Evolutionary conservation across 2,797 vertebrate genomes (phyloP).

Genomic region (Scolopax bukidnonensis): DNA sequence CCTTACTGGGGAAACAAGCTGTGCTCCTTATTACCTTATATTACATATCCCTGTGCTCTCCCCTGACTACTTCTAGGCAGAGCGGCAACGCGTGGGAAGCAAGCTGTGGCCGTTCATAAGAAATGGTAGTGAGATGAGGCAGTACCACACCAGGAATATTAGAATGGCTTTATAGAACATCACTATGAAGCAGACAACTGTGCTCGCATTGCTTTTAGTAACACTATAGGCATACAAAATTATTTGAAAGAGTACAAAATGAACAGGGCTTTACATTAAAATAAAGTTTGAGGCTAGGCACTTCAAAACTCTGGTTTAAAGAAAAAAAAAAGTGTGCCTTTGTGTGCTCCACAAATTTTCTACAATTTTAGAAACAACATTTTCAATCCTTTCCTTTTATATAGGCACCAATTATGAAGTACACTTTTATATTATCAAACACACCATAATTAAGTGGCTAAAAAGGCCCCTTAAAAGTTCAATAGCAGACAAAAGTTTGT

Average conservation of each 20-base stretch:
- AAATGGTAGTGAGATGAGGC: constrained; percentile 64
- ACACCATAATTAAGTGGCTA: constrained; percentile 52
- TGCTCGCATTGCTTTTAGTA: constrained; percentile 11
- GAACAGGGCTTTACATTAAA: constrained; percentile 85
- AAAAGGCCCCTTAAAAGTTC: constrained; percentile 62
- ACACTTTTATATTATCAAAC: constrained; percentile 80
- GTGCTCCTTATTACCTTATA: constrained; percentile 74
- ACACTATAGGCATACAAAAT: constrained; percentile 51
- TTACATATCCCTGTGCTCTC: constrained; percentile 50
- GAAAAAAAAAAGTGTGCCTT: constrained; percentile 46
- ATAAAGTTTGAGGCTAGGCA: constrained; percentile 83
- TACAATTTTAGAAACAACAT: constrained; percentile 24
- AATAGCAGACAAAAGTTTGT: constrained; percentile 7
- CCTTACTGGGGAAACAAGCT: not conserved
- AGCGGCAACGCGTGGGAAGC: constrained; percentile 65
- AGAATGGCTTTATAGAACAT: constrained; percentile 53
- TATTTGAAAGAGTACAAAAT: constrained; percentile 58
- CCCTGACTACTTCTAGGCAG: constrained; percentile 77
- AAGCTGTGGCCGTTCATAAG: constrained; percentile 77
- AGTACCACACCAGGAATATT: constrained; percentile 55
- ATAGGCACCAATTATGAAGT: constrained; percentile 87
- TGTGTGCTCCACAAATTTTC: constrained; percentile 71
- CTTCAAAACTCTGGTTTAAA: constrained; percentile 74
- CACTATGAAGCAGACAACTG: constrained; percentile 17
- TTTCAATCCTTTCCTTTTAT: constrained; percentile 35